Conservation (phyloP, 2,797 vertebrate genomes). For the Sebastes melanostomus region DNA sequence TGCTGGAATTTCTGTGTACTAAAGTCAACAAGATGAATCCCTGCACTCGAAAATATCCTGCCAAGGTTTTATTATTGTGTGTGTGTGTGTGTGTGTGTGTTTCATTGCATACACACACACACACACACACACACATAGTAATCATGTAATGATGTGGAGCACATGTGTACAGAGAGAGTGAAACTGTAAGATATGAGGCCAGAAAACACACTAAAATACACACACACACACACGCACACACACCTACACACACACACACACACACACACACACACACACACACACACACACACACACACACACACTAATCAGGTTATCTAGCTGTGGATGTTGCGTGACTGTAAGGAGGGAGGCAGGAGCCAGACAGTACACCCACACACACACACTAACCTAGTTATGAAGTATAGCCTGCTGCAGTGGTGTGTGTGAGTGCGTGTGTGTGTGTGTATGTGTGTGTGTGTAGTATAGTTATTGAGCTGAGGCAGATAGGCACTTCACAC, state of each 20-base stretch:
- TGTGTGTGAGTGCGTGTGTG: neutral
- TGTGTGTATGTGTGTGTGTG: conserved; percentile 2
- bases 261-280: neutral
- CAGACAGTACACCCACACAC: neutral
- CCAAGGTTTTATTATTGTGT: neutral
- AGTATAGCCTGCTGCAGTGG: neutral
- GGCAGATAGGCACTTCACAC: conserved; percentile 4
- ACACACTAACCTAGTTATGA: conserved; percentile 17
- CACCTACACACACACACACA: neutral
- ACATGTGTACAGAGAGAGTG: neutral
- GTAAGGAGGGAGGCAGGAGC: neutral
- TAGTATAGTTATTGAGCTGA: conserved; percentile 4
- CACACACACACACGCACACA: neutral
- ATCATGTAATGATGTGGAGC: neutral
- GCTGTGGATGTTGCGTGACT: neutral
- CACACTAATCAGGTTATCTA: conserved; percentile 21
- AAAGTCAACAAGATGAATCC: neutral
- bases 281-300: neutral
- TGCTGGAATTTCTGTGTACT: neutral
- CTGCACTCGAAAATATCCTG: neutral
- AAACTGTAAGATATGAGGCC: neutral
- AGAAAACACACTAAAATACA: neutral
- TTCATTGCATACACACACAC: conserved; percentile 2
- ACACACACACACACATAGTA: neutral
- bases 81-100: neutral